Conservation (phyloP, 2,113 vertebrate species). For the Vombatus ursinus region DNA sequence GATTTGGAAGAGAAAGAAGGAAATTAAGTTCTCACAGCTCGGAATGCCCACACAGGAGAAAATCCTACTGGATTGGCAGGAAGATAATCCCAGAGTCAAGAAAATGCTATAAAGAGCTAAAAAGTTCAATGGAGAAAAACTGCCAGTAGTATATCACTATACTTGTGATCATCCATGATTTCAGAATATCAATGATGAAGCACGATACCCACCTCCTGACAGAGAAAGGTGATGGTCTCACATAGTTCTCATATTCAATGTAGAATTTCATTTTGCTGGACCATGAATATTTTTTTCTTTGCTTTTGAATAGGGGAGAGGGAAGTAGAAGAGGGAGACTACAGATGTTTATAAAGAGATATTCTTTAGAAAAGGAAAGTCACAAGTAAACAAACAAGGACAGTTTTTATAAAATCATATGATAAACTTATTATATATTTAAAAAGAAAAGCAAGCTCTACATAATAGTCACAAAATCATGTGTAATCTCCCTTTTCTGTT, state of each 20-base stretch:
- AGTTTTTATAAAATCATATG: too few relatives aligned
- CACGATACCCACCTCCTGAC: background rate
- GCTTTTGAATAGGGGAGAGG: background rate
- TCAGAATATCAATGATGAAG: background rate
- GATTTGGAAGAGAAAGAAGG: background rate
- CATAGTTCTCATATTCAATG: background rate
- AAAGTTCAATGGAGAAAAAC: background rate
- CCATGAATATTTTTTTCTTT: background rate
- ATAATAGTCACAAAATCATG: too few relatives aligned
- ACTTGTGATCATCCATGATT: background rate
- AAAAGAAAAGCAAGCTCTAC: too few relatives aligned
- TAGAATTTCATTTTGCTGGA: too few relatives aligned
- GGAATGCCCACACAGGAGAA: background rate
- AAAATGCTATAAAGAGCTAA: conserved; percentile 2
- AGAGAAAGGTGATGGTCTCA: background rate
- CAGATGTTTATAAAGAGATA: too few relatives aligned
- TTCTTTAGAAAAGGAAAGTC: too few relatives aligned
- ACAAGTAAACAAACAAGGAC: too few relatives aligned
- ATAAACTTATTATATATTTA: too few relatives aligned
- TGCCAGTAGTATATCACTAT: background rate
- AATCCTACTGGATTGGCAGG: background rate
- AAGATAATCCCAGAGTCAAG: background rate
- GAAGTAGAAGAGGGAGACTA: background rate
- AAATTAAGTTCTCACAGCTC: background rate
- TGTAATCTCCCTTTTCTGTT: too few relatives aligned